A percentile compares a stretch with the other conserved stretches of the same genome.
Evolutionary conservation across 2,888 invertebrate species (phyloP).

Genomic region (Pseudoips prasinana): DNA sequence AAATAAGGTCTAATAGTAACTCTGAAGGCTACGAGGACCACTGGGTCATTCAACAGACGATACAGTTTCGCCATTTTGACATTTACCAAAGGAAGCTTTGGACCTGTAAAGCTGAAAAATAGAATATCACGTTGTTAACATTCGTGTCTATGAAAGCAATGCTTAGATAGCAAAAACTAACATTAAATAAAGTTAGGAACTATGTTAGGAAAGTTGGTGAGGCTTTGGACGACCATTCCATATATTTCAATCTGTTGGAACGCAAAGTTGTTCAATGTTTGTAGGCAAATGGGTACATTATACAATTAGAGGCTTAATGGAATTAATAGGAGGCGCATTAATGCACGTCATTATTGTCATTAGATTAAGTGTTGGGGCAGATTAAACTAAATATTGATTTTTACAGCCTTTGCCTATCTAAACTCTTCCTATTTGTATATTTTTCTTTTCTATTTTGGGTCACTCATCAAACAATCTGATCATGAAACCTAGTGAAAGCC

Average conservation of each 20-base stretch:
- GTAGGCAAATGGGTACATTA: conserved; percentile 27
- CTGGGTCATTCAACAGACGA: too few species aligned
- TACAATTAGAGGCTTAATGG: conserved; percentile 30
- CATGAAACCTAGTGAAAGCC: too few species aligned
- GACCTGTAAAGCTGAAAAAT: too few species aligned
- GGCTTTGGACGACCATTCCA: conserved; percentile 11
- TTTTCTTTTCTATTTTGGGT: too few species aligned
- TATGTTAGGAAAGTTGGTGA: conserved; percentile 12
- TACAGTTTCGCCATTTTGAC: too few species aligned
- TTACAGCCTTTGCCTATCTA: too few species aligned
- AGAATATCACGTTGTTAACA: too few species aligned
- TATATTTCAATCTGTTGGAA: conserved; percentile 16
- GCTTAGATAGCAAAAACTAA: conserved; percentile 9
- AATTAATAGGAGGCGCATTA: conserved; percentile 32
- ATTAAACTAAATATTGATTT: conserved; percentile 5
- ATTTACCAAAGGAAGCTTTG: too few species aligned
- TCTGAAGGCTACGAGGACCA: too few species aligned
- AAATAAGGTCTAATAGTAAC: too few species aligned
- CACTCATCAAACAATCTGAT: too few species aligned
- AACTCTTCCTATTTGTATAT: too few species aligned
- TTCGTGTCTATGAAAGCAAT: conserved; percentile 6
- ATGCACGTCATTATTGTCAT: conserved; percentile 14
- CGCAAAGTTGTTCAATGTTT: conserved; percentile 21
- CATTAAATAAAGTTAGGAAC: conserved; percentile 10
- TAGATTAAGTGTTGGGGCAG: conserved; percentile 27